Evolutionary conservation across 2,113 vertebrate genomes (phyloP), one percentile per base, ranked within the genome.

Genomic region (Gila orcuttii): DNA sequence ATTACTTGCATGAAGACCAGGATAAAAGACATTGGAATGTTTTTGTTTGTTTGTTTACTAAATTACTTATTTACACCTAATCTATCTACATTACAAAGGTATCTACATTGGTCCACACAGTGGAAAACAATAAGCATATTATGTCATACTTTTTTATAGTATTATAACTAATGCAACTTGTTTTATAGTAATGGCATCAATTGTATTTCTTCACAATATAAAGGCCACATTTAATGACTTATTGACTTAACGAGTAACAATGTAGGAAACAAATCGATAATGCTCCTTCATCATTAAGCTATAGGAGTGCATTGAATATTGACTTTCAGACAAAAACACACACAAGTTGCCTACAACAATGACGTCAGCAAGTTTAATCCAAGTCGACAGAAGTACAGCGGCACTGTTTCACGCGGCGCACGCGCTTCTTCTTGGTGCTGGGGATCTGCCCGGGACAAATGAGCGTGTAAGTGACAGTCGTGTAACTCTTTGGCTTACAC

Each of bases 321-420:
- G 28, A 66, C 66, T 36, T 39, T 78, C 4, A 78, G 25, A 19
- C 17, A 33, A 55, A 31, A 13, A 45, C 42, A 25, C 13, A 19
- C n/a, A 42, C 8, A 50, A 25, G 0, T n/a, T 42, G 21, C 21
- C 69, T 1, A 73, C 39, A 62, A 19, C 13, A 45, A 64, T 52
- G 83, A 64, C 25, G 12, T 28, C 73, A 50, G 21, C 12, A 1
- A n/a, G 12, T 28, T 93, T 95, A 98, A 92, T 97, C 96, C 95
- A 96, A 91, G 85, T 96, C 96, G 25, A 99, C 97, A 8, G 97
- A 97, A 77, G 97, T 96, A 92, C 98, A 99, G 33, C 97, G 96
- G 79, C 98, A 99, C 91, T 97, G 96, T 92, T 98, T 99, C n/a
- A 99, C 97, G 17, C 97, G 96, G 4, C 96, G 97, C 87, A 99